Base-by-base conservation (phyloP, 2,888 invertebrate genomes). In the Baronia brevicornis region DNA sequence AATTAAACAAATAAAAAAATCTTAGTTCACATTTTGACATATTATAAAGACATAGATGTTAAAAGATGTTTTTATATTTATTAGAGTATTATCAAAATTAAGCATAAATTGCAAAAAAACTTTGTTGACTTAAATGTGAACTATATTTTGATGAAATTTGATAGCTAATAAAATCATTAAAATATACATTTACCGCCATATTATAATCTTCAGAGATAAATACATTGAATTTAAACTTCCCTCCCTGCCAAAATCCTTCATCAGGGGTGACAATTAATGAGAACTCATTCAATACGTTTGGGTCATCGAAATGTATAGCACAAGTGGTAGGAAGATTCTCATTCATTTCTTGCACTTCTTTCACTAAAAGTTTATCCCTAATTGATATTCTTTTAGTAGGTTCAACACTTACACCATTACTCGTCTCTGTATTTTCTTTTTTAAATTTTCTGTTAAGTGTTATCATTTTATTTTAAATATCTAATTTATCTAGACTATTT, bases 171-270 rank as follows among this genome's bases (percentile, higher is more conserved):
- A n/a, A n/a, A n/a, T n/a, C n/a, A n/a, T n/a, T n/a, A n/a, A n/a
- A n/a, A n/a, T n/a, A 1, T 18, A 26, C 59, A 88, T 90, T 88
- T 87, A 96, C 96, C 71, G 93, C 92, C 91, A 96, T 96, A 77
- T 97, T 97, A 86, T 97, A 97, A 48, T 97, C 97, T 62, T 96
- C 96, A 11, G 96, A 93, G 36, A 97, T 94, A 58, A 87, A 87
- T 48, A 97, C 88, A 60, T 90, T 88, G 75, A 98, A 98, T 63
- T 88, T 87, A 77, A 96, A 98, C 48, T 86, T 88, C 17, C 97
- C 97, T 33, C 93, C 93, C 55, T 87, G 86, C 95, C 97, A 97
- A 61, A 90, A 91, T 0, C 97, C 96, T 74, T 96, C 95, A 48
- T 94, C 92, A 2, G 96, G 94, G 35, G 87, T 75, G 33, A 97